Evolutionary conservation across 2,113 vertebrate genomes (phyloP), one percentile per base, ranked within the genome.

Genomic region (Zapus hudsonius): DNA sequence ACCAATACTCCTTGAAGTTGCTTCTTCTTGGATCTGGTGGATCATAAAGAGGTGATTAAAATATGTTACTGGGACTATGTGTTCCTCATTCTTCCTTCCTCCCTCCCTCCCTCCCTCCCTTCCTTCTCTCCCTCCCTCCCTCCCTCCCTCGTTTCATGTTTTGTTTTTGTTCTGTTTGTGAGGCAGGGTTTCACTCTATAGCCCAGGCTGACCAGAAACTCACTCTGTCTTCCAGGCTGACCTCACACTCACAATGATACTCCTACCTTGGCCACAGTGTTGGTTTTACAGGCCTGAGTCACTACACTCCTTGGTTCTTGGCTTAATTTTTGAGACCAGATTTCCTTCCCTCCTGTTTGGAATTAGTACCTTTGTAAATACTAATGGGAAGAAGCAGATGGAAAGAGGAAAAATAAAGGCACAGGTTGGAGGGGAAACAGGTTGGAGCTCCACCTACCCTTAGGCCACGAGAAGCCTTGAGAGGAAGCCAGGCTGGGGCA

Each of bases 391-490:
- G 63, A 59, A n/a, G 70, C 75, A 22, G 42, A 9, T 15, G 22
- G 72, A 33, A 47, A 11, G 13, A 52, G 83, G 73, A 4, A 40
- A 76, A 75, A 5, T 25, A 22, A 67, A 36, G 10, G 12, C 3
- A 0, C 2, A 10, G 27, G 64, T 27, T 63, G 36, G 10, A 40
- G 31, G 72, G 47, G n/a, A 9, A 36, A 11, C 22, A n/a, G 69
- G 13, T 15, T 29, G 19, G 0, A n/a, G 16, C 23, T 6, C 1
- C 15, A 23, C 27, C 3, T 1, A 12, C n/a, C 17, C 36, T 55
- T 22, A 25, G 61, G 55, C 44, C 81, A 31, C 2, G 22, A 63
- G 89, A 11, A n/a, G 38, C 55, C 1, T 3, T 42, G 4, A 40
- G 5, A 63, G 17, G 31, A 27, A 20, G n/a, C 25, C 19, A 33